Percentiles rank a stretch among this genome's conserved stretches.
phyloP scores from a whole-genome alignment of 2,797 vertebrate species.

The Characodon lateralis region DNA sequence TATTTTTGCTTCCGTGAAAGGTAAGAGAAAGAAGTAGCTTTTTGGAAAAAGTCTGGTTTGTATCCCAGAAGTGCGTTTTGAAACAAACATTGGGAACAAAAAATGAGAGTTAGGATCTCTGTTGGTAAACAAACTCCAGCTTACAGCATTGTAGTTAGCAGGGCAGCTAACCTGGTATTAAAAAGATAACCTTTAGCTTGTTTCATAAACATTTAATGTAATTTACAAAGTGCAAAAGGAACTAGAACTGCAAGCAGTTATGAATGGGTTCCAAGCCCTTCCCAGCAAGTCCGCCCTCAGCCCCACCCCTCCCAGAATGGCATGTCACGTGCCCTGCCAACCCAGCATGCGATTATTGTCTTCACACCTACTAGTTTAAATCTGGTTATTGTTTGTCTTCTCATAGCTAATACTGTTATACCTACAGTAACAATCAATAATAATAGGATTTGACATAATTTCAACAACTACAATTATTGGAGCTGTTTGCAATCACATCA shows the following conservation, averaged over 20 bases:
- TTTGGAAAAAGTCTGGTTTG: no score
- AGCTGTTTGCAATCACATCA: neutral
- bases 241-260: no score
- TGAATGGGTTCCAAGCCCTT: no score
- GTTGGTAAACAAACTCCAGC: neutral
- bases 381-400: no score
- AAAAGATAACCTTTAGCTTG: neutral
- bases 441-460: neutral
- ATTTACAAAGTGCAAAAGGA: neutral
- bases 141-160: neutral
- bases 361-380: no score
- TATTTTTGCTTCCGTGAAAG: no score
- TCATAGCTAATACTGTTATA: no score
- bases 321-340: no score
- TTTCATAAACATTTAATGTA: neutral
- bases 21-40: no score
- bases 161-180: neutral
- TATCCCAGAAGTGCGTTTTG: neutral
- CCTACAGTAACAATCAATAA: neutral
- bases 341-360: no score
- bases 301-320: no score
- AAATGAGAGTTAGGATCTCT: neutral
- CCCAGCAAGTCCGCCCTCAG: no score
- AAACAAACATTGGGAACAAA: neutral
- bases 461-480: neutral